Base-by-base conservation (phyloP, 2,113 vertebrate species). In the Tragelaphus buxtoni region DNA sequence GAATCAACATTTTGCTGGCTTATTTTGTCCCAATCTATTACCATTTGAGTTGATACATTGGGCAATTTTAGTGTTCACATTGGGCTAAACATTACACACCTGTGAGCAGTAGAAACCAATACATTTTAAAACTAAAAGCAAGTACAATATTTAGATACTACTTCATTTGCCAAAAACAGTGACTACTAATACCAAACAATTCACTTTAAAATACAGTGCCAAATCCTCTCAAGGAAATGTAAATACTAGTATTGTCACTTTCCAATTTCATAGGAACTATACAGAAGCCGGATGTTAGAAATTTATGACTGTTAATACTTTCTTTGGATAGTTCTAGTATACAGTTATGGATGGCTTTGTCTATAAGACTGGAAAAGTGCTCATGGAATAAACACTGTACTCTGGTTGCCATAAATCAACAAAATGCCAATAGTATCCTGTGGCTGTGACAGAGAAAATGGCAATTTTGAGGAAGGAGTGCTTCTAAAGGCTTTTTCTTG, bases 401-500 rank as follows among this genome's bases (percentile, higher is more conserved):
- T 93, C 90, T 63, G 77, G 96, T 83, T 74, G 96, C 60, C 56
- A 92, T 84, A 88, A 49, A 95, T 96, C 95, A 95, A 90, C 92
- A 95, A 97, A 98, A 98, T 32, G 85, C 90, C 90, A 92, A 96
- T 77, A 94, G 39, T 51, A 94, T 90, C 82, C 76, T 58, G 45
- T 88, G 93, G 87, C 96, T 56, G 72, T 8, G 76, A 7, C 82
- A 98, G 97, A 98, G 83, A 96, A 98, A 98, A 96, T 63, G 97
- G 83, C 95, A 98, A 97, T 96, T 98, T 61, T 97, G 55, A 98
- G 96, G 95, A 95, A 96, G 61, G 97, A 91, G 96, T 92, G 91
- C 89, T 97, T 98, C 96, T 94, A 96, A 98, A 98, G 97, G 97
- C 97, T 96, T 98, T 98, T 96, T 96, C 88, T 96, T 96, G 85